Conservation (phyloP, 2,888 invertebrate species). For the Mantis religiosa region DNA sequence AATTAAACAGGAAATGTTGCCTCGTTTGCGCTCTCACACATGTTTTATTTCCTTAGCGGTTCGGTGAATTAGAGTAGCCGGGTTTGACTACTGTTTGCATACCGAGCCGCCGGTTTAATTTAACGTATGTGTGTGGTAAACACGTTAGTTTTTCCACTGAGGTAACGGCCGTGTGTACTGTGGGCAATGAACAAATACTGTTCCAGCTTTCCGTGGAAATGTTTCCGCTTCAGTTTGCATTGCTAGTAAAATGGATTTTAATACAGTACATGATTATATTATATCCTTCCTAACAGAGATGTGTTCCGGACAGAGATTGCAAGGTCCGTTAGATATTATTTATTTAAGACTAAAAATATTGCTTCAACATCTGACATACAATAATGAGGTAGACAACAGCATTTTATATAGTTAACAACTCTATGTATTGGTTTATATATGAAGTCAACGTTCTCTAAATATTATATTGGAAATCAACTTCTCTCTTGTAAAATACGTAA, state of each 20-base stretch:
- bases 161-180: neutral
- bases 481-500: no score
- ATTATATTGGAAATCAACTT: no score
- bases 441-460: no score
- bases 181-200: neutral
- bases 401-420: no score
- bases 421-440: no score
- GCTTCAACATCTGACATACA: no score
- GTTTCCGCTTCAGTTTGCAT: neutral
- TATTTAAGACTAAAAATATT: neutral
- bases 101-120: neutral
- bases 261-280: neutral
- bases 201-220: neutral
- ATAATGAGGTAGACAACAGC: no score
- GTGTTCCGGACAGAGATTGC: neutral
- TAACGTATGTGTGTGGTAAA: neutral
- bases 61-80: neutral
- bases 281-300: neutral
- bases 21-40: neutral
- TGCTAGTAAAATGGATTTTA: neutral
- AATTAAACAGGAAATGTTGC: neutral
- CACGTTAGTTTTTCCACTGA: neutral
- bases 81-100: neutral
- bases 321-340: neutral
- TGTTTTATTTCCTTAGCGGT: neutral